These are phyloP conservation scores for Euura saliciscinereae DNA, from an alignment of 1,140 invertebrate genomes.

Conservation along the genomic window DNA sequence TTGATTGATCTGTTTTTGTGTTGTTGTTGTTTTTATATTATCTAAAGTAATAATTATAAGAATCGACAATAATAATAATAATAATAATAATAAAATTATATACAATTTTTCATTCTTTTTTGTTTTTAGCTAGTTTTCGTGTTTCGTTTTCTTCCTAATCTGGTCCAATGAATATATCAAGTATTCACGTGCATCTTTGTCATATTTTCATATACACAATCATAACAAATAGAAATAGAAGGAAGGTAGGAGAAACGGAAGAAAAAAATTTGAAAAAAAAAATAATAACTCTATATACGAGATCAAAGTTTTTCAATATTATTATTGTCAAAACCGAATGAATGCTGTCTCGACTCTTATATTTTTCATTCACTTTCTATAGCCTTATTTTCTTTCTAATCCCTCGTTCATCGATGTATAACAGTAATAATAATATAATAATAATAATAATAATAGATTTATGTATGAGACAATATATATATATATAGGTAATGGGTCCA, in stretches of 20 bases:
- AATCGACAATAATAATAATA: slow-evolving; percentile 28
- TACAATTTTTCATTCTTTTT: neutral
- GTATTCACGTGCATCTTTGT: slow-evolving; percentile 27
- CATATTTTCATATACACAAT: neutral
- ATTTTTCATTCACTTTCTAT: neutral
- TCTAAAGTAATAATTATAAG: neutral
- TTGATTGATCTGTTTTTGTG: slow-evolving; percentile 38
- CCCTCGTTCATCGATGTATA: neutral
- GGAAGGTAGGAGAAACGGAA: no score
- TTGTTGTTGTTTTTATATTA: no score
- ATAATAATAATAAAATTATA: slow-evolving; percentile 30
- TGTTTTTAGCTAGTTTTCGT: neutral
- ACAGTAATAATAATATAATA: neutral
- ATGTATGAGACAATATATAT: neutral
- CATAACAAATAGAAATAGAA: neutral
- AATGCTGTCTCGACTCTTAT: neutral
- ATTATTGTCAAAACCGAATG: neutral
- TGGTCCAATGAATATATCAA: slow-evolving; percentile 41
- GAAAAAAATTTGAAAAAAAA: no score
- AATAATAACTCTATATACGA: neutral
- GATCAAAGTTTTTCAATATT: neutral
- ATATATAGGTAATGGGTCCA: no score
- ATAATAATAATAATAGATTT: no score
- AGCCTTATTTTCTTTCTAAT: neutral
- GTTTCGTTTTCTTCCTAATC: slow-evolving; percentile 3